Evolutionary conservation across 2,888 invertebrate species (phyloP), one percentile per base, ranked within the genome.

Genomic region (Dasypolia templi): DNA sequence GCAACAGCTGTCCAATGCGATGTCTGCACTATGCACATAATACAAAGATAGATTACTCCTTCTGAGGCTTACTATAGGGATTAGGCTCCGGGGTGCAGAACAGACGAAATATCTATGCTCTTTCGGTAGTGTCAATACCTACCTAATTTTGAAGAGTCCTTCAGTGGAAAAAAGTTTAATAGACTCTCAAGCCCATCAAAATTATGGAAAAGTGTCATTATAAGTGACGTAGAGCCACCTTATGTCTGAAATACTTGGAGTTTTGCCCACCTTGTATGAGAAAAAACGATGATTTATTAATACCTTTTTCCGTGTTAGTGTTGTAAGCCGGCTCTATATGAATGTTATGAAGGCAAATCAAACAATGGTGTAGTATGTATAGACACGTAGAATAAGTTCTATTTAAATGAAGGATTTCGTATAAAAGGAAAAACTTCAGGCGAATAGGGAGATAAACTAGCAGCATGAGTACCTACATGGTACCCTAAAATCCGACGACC

Each of bases 261-360:
- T 63, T 58, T 74, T 81, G 81, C 81, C 81, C 81, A 81, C 82
- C 82, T 73, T 69, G 59, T 55, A 78, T 59, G n/a, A 77, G 63
- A 66, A 66, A 42, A 77, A 82, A 59, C 49, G 69, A 67, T 69
- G 82, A 82, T 81, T 70, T 81, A 81, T 82, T 82, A 70, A 82
- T 81, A 81, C 55, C 53, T 59, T 77, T 77, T 82, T 82, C 66
- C 63, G n/a, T n/a, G n/a, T n/a, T n/a, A 59, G 42, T 58, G 42
- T 49, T 44, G 70, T 70, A 14, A 80, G 26, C 44, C 29, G 56
- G 35, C 44, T 51, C 35, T 68, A 44, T 55, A 7, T 59, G 12
- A 44, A 51, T 55, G 22, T 29, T 64, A 29, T 67, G 14, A 29
- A 29, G 19, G 56, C 75, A 51, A 75, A 67, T 42, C 11, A 44